These are phyloP conservation scores for Augiades crinisus DNA, from an alignment of 2,888 invertebrate species.

Conservation along the genomic window DNA sequence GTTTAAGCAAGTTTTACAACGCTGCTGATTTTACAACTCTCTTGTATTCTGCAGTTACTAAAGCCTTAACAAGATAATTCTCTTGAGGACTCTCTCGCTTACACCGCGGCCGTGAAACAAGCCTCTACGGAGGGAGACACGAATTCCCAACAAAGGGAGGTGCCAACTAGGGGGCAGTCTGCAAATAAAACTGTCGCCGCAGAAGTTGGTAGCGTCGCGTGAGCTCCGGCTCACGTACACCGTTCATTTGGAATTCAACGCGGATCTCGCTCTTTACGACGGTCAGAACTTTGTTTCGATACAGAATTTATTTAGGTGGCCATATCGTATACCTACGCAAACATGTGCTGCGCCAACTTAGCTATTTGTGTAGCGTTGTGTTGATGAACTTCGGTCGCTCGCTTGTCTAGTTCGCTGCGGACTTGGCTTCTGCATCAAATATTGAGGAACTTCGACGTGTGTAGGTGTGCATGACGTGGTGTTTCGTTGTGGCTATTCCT, in stretches of 20 bases:
- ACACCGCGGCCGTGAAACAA: not conserved
- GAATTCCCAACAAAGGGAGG: constrained; percentile 48
- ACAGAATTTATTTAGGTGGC: constrained; percentile 43
- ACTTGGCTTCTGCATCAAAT: not conserved
- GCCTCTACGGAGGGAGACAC: constrained; percentile 34
- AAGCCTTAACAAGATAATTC: no score
- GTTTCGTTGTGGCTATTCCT: not conserved
- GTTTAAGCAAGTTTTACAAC: no score
- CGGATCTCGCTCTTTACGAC: constrained; percentile 43
- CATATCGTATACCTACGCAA: constrained; percentile 25
- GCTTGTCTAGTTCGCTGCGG: constrained; percentile 12
- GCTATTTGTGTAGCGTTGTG: constrained; percentile 25
- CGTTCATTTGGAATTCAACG: constrained; percentile 65
- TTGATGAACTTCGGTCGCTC: constrained; percentile 8
- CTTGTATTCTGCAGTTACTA: no score
- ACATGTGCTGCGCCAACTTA: constrained; percentile 23
- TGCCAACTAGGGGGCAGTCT: constrained; percentile 50
- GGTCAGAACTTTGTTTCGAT: constrained; percentile 59
- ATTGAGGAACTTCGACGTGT: not conserved
- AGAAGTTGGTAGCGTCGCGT: constrained; percentile 39
- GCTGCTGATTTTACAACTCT: no score
- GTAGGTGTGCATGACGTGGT: not conserved
- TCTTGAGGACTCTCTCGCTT: not conserved
- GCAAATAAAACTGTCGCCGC: constrained; percentile 62
- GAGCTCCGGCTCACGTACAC: constrained; percentile 46